Evolutionary conservation across 2,888 invertebrate genomes (phyloP), one percentile per base, ranked within the genome.

Genomic region (Caenorhabditis wallacei): DNA sequence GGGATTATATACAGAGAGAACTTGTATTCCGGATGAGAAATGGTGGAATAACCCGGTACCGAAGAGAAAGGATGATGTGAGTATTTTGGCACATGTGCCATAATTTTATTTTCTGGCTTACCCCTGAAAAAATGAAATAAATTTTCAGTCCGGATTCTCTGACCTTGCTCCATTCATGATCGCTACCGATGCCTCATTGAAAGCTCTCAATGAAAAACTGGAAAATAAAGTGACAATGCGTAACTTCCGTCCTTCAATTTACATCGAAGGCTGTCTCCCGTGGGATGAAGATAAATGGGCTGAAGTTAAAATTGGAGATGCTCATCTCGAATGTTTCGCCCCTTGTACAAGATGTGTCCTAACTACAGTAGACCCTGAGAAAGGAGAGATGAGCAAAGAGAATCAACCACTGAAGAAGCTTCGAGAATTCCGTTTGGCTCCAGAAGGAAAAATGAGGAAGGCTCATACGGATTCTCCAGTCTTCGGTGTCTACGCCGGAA

Each of bases 231-330:
- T 87, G 4, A 70, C 82, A 0, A 51, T 64, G 20, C 61, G 69
- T 18, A 74, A 80, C 22, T 87, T 87, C 85, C 85, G 87, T 10
- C 84, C 87, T 1, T 82, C 83, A 5, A 84, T 87, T 26, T 54
- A 80, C 16, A 69, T 87, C 20, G 85, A 85, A 30, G 80, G 83
- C 1, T 68, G 56, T 10, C 30, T 37, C n/a, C 79, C 86, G 3
- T 87, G 83, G 81, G 87, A 87, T 46, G 87, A 87, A 40, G 87
- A 87, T 59, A 82, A 82, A 69, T 87, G 87, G 87, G 81, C 78
- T 1, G 71, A 84, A 30, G 20, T 87, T 1, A 30, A 56, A 57
- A 83, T 86, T 20, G 87, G 84, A 40, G 85, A 85, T 56, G 85
- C 80, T 16, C 74, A 71, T 16, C 43, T 87, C 13, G 80, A 85